These are phyloP conservation scores for Heteromormyrus szaboi DNA, from an alignment of 2,797 vertebrate genomes.

Conservation along the genomic window DNA sequence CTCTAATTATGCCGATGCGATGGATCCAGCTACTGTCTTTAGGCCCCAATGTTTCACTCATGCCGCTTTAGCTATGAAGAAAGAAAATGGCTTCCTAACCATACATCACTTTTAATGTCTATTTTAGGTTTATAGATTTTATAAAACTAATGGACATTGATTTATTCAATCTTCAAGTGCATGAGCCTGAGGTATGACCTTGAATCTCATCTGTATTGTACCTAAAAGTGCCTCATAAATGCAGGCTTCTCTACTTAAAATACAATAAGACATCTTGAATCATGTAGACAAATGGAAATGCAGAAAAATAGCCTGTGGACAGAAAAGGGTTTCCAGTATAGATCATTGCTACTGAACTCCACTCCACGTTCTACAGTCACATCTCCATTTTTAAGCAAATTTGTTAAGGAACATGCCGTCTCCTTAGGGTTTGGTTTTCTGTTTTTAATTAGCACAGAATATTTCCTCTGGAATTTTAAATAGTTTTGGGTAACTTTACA, in stretches of 20 bases:
- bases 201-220: slow-evolving; percentile 12
- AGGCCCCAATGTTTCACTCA: neutral
- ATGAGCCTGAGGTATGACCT: slow-evolving; percentile 8
- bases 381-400: neutral
- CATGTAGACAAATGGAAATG: slow-evolving; percentile 7
- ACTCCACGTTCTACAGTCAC: neutral
- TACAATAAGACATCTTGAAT: neutral
- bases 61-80: neutral
- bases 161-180: neutral
- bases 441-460: slow-evolving; percentile 18
- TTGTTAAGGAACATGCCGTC: neutral
- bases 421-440: slow-evolving; percentile 8
- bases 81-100: neutral
- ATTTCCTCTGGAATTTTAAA: slow-evolving; percentile 6
- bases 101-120: slow-evolving; percentile 3
- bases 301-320: neutral
- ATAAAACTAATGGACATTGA: slow-evolving; percentile 16
- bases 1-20: neutral
- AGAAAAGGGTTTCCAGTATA: neutral
- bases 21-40: neutral
- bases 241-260: neutral
- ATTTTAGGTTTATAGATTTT: slow-evolving; percentile 9
- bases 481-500: neutral
- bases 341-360: neutral
- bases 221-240: slow-evolving; percentile 1